Base-by-base conservation (phyloP, 2,113 vertebrate genomes). In the Saccopteryx bilineata region DNA sequence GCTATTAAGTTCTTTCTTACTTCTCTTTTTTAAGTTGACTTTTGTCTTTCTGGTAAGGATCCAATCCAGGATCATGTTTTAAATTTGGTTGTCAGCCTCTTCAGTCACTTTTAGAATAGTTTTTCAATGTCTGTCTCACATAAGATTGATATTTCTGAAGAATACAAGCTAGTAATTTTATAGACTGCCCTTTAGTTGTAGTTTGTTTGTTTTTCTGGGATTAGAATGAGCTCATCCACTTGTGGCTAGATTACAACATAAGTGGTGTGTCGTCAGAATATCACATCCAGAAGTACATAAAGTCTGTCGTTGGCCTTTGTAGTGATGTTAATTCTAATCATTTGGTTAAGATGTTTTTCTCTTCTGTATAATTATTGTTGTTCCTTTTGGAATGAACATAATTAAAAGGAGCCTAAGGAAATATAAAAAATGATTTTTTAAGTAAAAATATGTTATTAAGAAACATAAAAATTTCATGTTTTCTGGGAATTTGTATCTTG, bases 121-220 rank as follows among this genome's bases (percentile, higher is more conserved):
- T 23, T 82, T 46, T 91, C 60, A 76, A 8, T 88, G 33, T 24
- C 85, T 78, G 5, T 89, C 9, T 95, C 33, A 14, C 2, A 33
- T 50, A 39, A 90, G 14, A 24, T 39, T 76, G 60, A 23, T 71
- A 74, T 87, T 89, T 75, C 48, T 93, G 21, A 90, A 85, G 33
- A 94, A 86, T 58, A 60, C 13, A 65, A 31, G 15, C 56, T 54
- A 85, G 8, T 54, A 56, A 61, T 68, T 66, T 81, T 68, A 21
- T 56, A 60, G 50, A 71, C n/a, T 79, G 23, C 33, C 48, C 2
- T 1, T 65, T 23, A 65, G 1, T 71, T 84, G 95, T 61, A 72
- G 11, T 91, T 93, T 76, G 17, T 85, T 76, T 91, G n/a, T 39
- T 9, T 78, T 94, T 96, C 81, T 24, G 2, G 89, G 46, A 61